Base-by-base conservation (phyloP, 2,113 vertebrate genomes). In the Merops nubicus region DNA sequence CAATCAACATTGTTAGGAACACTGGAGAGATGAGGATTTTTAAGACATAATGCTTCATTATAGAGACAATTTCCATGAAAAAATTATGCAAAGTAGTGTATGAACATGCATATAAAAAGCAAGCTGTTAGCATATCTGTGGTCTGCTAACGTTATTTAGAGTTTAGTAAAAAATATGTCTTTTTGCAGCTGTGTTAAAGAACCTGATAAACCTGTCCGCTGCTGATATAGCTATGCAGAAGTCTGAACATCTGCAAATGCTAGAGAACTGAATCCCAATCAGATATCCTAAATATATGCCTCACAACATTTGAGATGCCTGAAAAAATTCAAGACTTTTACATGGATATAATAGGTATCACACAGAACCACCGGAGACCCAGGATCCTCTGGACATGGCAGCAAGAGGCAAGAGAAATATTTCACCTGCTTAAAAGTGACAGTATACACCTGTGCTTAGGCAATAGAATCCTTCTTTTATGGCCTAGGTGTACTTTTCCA, bases 51-150 rank as follows among this genome's bases (percentile, higher is more conserved):
- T 64, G 19, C 22, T 85, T 57, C 15, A 67, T 89, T 93, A 72
- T 4, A 33, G 40, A 65, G 8, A 73, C 12, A 64, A 45, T 57
- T 73, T 90, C 85, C 1, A 69, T 40, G 8, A 72, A 76, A 88
- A 57, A 48, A 67, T 5, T 70, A 72, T 79, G 40, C 43, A 79
- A 88, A 82, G 8, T 36, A 60, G 7, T 4, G 6, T 31, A 47
- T 4, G 1, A 75, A 73, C 0, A 0, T 40, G 14, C 31, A 60
- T 73, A 69, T 8, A 50, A 28, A 91, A 88, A 51, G 1, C 14
- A 88, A 88, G 34, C 20, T 60, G 14, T 56, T 85, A 82, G 8
- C 1, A 5, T 26, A 51, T 68, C 53, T 56, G 14, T 82, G 29
- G 11, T 5, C 9, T 70, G 22, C 10, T 56, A 47, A 68, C 80